Base-by-base conservation (phyloP, 2,797 vertebrate genomes). In the Sebastes oblongus region DNA sequence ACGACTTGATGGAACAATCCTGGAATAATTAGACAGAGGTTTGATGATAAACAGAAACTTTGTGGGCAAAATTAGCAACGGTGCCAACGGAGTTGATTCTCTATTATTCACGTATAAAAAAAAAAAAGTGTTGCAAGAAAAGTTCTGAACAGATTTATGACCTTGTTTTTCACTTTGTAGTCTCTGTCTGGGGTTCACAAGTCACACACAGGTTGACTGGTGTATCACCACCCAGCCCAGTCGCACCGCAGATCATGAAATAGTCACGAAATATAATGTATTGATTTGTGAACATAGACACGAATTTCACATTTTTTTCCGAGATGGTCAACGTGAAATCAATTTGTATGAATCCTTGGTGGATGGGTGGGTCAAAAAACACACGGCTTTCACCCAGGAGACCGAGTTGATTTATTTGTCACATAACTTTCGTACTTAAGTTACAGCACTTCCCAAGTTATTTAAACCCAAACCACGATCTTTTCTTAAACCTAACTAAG, bases 21-120 rank as follows among this genome's bases (percentile, higher is more conserved):
- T 58, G 59, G 29, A 62, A 83, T 66, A 77, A 84, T 84, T 76
- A 62, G 66, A 34, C 13, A 18, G 70, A 68, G 27, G n/a, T 78
- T 52, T 78, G 66, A 77, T 64, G 56, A 82, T 74, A 66, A 85
- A 70, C 64, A 69, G 10, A 76, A 46, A 62, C 54, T 25, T 56
- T 60, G 66, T 13, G 46, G 66, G 39, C 24, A 36, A 64, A 64
- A 74, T 80, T 72, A 69, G 54, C 34, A 62, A 8, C 59, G 1
- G 29, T 1, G 46, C 54, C 71, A 34, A 59, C 46, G 27, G 30
- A 58, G 64, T 34, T 56, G 27, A 68, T 77, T 81, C 10, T 0
- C 13, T 22, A 20, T 72, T 72, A 70, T 77, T 75, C 12, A 55
- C 24, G 10, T 25, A 4, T 42, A 16, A 6, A 46, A 59, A n/a